Conservation (phyloP, 53 echinoderm and acorn worm species). For the Luidia sarsii region DNA sequence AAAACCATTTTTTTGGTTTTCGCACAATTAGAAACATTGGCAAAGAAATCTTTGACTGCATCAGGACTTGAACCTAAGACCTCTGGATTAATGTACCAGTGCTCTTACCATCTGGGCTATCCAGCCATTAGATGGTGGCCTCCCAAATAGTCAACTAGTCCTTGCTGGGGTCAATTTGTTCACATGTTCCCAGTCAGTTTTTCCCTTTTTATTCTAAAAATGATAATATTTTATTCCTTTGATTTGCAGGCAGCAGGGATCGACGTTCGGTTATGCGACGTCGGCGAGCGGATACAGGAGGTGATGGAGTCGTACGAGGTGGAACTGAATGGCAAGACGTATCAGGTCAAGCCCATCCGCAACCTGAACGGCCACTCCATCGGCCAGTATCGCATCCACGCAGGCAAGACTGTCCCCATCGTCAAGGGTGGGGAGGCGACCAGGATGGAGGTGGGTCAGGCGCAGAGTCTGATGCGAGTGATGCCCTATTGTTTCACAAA, state of each 20-base stretch:
- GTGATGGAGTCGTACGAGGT: slow-evolving; percentile 99
- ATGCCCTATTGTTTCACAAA: too few species aligned
- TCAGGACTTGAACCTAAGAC: too few species aligned
- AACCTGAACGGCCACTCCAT: slow-evolving; percentile 96
- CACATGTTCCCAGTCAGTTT: too few species aligned
- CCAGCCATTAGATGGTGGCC: too few species aligned
- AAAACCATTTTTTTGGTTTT: too few species aligned
- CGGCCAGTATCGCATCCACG: slow-evolving; percentile 94
- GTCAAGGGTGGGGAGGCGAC: slow-evolving; percentile 97
- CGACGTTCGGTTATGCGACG: slow-evolving; percentile 92
- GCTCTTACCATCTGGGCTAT: too few species aligned
- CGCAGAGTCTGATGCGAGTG: too few species aligned
- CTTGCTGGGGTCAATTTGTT: too few species aligned
- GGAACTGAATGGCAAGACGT: slow-evolving; percentile 90
- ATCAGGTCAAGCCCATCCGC: slow-evolving; percentile 88
- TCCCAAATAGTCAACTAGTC: too few species aligned
- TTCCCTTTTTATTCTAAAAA: not conserved
- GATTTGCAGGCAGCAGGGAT: slow-evolving; percentile 87
- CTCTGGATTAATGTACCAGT: too few species aligned
- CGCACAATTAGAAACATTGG: not conserved
- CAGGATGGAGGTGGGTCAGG: slow-evolving; percentile 87
- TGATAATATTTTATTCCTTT: not conserved
- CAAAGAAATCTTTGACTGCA: not conserved
- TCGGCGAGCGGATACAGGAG: slow-evolving; percentile 98
- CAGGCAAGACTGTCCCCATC: slow-evolving; percentile 96